Evolutionary conservation across 2,888 invertebrate genomes (phyloP), one percentile per base, ranked within the genome.

Genomic region (Caenorhabditis sinica): DNA sequence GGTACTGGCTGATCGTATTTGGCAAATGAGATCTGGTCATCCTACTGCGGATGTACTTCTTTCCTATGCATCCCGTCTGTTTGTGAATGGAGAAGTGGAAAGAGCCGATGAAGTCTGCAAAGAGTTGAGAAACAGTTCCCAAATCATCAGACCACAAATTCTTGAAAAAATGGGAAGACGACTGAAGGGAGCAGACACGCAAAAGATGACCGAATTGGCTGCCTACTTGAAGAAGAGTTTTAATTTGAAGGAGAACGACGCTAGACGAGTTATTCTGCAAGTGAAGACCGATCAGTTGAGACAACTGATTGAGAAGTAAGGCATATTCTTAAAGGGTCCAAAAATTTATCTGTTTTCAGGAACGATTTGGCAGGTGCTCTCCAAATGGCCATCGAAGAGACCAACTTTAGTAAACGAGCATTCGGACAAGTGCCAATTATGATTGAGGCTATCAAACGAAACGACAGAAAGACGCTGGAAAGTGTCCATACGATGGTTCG

Each of bases 381-480:
- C 2, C 74, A 45, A n/a, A 74, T 85, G 77, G 85, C 82, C 8
- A 60, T 82, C 15, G 74, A 85, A 33, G 82, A 82, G 33, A 85
- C 85, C 0, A 68, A 30, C 23, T 36, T 25, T 6, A 71, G 72
- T 56, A 69, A 69, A 23, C 56, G 85, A 40, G 77, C 85, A 8
- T 85, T 85, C 56, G 85, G 85, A 60, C 85, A 85, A 53, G 36
- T 85, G 13, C 85, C 85, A 20, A 17, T 85, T 3, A 85, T 85
- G 85, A 65, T 82, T 20, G 85, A 68, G 45, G 85, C 85, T 2
- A 82, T 85, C 2, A 77, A 66, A 60, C 17, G 77, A 51, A 79
- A 79, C 49, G 77, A 85, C 23, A 15, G 51, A 0, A 9, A 63
- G 23, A 61, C 75, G 0, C 61, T 85, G 25, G 77, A 77, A 56